A percentile compares a stretch with the other conserved stretches of the same genome.
phyloP scores from a whole-genome alignment of 2,888 invertebrate species.

The Perizoma affinitatum region DNA sequence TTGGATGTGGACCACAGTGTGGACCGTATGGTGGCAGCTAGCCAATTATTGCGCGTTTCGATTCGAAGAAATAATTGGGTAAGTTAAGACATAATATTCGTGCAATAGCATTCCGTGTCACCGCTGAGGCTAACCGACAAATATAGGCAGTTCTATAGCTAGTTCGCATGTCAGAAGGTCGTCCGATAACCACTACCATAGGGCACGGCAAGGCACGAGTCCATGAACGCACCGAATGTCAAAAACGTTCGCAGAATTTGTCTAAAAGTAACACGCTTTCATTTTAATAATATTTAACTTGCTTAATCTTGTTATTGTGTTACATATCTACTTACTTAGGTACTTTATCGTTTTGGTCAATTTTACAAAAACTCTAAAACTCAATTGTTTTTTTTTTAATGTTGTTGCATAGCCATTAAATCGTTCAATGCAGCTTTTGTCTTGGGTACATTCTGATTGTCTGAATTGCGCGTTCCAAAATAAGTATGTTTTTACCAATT shows the following conservation, averaged over 20 bases:
- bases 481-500: no score
- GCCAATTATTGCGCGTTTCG: constrained; percentile 45
- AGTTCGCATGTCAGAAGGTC: constrained; percentile 50
- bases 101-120: constrained; percentile 27
- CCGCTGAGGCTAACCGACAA: constrained; percentile 28
- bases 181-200: constrained; percentile 42
- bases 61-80: constrained; percentile 30
- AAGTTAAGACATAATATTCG: constrained; percentile 16
- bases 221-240: constrained; percentile 17
- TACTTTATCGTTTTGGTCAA: no score
- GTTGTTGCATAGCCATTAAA: no score
- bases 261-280: background rate
- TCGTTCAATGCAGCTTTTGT: no score
- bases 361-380: no score
- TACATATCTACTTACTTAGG: no score
- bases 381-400: no score
- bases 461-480: no score
- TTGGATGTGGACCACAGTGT: no score
- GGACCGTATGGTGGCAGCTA: constrained; percentile 41
- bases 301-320: no score
- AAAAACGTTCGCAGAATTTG: constrained; percentile 13
- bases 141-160: constrained; percentile 21
- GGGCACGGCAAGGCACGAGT: constrained; percentile 18
- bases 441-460: no score
- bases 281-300: no score